phyloP scores from a whole-genome alignment of 2,888 invertebrate species.

The Synanthedon formicaeformis region DNA sequence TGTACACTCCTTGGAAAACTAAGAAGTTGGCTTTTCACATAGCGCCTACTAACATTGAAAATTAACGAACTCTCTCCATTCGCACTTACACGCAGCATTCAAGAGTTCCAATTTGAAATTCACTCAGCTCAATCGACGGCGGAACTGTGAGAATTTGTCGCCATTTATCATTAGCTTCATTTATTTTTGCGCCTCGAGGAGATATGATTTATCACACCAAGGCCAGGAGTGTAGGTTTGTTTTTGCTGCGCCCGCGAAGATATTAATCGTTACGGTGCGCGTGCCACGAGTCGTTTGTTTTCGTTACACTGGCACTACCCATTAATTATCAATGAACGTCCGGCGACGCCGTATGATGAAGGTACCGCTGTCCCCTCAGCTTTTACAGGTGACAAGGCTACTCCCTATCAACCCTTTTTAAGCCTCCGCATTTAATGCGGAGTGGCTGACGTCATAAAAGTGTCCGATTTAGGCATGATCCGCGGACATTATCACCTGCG shows the following conservation, averaged over 20 bases:
- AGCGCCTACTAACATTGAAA: no score
- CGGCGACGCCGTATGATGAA: constrained; percentile 55
- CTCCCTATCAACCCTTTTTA: constrained; percentile 68
- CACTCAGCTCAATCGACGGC: constrained; percentile 48
- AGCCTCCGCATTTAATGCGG: constrained; percentile 63
- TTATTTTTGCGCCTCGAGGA: constrained; percentile 66
- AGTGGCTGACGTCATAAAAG: constrained; percentile 68
- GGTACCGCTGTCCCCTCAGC: constrained; percentile 57
- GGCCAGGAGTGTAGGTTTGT: constrained; percentile 61
- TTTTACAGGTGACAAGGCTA: constrained; percentile 63
- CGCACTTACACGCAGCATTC: not conserved
- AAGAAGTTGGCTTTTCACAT: no score
- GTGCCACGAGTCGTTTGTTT: constrained; percentile 65
- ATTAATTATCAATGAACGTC: constrained; percentile 71
- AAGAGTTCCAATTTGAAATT: constrained; percentile 44
- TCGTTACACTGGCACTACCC: constrained; percentile 64
- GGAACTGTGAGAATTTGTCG: constrained; percentile 44
- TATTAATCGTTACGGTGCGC: constrained; percentile 69
- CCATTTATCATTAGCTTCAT: constrained; percentile 69
- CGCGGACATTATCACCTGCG: constrained; percentile 53
- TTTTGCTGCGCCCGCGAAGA: constrained; percentile 61
- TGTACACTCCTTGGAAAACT: no score
- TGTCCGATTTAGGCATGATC: constrained; percentile 62
- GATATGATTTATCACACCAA: constrained; percentile 67
- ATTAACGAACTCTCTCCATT: no score